Percentiles rank a stretch among this genome's conserved stretches.
These are phyloP conservation scores for Tenthredo scrophulariae DNA, from an alignment of 2,888 invertebrate species.

Conservation along the genomic window DNA sequence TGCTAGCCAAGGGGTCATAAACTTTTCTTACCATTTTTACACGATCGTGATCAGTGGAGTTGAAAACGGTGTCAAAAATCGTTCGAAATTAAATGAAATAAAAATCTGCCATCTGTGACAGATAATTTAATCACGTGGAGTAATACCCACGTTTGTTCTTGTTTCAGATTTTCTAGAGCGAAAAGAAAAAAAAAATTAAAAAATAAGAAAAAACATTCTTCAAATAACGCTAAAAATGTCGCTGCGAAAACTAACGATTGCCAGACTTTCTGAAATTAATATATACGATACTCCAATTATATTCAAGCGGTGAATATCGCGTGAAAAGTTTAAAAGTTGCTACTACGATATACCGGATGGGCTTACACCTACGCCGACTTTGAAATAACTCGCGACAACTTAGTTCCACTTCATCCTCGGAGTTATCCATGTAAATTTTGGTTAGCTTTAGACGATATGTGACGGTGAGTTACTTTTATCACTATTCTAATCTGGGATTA, in stretches of 20 bases:
- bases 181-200: background rate
- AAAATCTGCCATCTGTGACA: background rate
- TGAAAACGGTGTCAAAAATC: background rate
- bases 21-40: background rate
- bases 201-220: background rate
- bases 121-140: background rate
- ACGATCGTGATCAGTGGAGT: background rate
- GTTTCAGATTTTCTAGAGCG: background rate
- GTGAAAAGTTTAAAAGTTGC: background rate
- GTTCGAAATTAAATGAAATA: background rate
- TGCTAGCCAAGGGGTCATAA: background rate
- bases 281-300: background rate
- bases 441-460: background rate
- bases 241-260: background rate
- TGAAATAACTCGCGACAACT: slow-evolving; percentile 35
- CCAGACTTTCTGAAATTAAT: background rate
- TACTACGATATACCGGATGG: slow-evolving; percentile 10
- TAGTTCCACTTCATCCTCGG: background rate
- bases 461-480: background rate
- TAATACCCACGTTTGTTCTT: background rate
- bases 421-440: slow-evolving; percentile 17
- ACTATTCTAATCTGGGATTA: background rate
- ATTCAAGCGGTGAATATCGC: background rate
- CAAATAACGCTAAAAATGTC: background rate
- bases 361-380: slow-evolving; percentile 18